These are phyloP conservation scores for Sinocyclocheilus anshuiensis DNA, from an alignment of 2,113 vertebrate species.

Conservation along the genomic window DNA sequence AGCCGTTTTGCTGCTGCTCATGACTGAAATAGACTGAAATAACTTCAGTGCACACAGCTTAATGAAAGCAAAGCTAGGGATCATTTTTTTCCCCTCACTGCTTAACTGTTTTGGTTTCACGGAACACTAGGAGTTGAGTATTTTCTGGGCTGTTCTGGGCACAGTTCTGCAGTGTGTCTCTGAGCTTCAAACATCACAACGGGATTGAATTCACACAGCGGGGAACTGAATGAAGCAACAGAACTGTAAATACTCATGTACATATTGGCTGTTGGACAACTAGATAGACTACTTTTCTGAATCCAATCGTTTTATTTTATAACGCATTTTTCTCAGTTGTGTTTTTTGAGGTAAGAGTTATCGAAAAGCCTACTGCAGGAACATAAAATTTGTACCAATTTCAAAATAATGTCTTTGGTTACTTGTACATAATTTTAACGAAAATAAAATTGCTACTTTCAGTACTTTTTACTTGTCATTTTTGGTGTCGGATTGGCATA, in stretches of 20 bases:
- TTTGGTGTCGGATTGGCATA: neutral
- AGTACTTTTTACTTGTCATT: slow-evolving; percentile 71
- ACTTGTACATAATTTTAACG: slow-evolving; percentile 99
- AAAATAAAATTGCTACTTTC: slow-evolving; percentile 99
- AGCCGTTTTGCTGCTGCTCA: neutral
- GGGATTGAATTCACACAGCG: slow-evolving; percentile 84
- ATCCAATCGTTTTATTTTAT: slow-evolving; percentile 98
- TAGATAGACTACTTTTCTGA: slow-evolving; percentile 99
- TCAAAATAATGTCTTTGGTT: slow-evolving; percentile 98
- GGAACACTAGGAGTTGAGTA: neutral
- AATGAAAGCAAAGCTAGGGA: neutral
- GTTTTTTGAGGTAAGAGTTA: slow-evolving; percentile 83
- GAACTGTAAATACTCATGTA: slow-evolving; percentile 77
- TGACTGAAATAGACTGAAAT: neutral
- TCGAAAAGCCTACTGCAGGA: slow-evolving; percentile 87
- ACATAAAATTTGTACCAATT: slow-evolving; percentile 96
- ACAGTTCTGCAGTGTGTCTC: neutral
- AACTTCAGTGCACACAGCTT: neutral
- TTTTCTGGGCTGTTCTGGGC: neutral
- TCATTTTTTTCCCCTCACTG: neutral
- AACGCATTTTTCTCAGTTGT: slow-evolving; percentile 91
- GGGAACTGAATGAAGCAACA: slow-evolving; percentile 83
- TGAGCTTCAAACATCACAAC: slow-evolving; percentile 82
- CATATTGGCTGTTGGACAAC: slow-evolving; percentile 88
- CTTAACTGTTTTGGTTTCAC: neutral